These are phyloP conservation scores for Mylabris sibirica DNA, from an alignment of 2,888 invertebrate genomes.

Conservation along the genomic window DNA sequence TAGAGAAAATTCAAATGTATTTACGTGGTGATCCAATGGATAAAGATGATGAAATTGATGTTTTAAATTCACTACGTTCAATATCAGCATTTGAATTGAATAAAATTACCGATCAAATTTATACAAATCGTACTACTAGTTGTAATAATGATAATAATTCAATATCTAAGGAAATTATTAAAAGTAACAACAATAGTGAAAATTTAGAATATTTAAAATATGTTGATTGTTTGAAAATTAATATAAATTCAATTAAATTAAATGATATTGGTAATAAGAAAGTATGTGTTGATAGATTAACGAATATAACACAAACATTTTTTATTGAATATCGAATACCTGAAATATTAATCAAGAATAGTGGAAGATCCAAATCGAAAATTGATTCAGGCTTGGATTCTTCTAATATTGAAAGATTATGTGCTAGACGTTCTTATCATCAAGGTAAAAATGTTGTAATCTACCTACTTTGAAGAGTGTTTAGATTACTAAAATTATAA, in stretches of 20 bases:
- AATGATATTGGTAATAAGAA: slow-evolving; percentile 61
- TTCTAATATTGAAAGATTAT: slow-evolving; percentile 55
- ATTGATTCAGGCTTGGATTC: slow-evolving; percentile 53
- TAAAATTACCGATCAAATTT: slow-evolving; percentile 51
- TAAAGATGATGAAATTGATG: slow-evolving; percentile 56
- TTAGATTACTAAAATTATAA: too few relatives aligned
- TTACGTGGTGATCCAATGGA: slow-evolving; percentile 60
- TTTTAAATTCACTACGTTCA: slow-evolving; percentile 58
- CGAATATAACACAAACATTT: slow-evolving; percentile 54
- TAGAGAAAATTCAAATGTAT: slow-evolving; percentile 52
- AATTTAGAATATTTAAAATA: slow-evolving; percentile 47
- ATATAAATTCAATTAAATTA: slow-evolving; percentile 59
- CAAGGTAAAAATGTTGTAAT: slow-evolving; percentile 60
- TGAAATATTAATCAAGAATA: slow-evolving; percentile 49
- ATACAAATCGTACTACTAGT: slow-evolving; percentile 39
- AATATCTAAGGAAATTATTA: slow-evolving; percentile 33
- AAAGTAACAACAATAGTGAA: slow-evolving; percentile 22
- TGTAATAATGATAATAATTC: slow-evolving; percentile 30
- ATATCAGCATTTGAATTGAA: slow-evolving; percentile 58
- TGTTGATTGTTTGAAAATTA: slow-evolving; percentile 61
- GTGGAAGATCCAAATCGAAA: slow-evolving; percentile 52
- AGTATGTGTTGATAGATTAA: slow-evolving; percentile 49
- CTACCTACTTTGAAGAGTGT: too few relatives aligned
- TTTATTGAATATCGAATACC: slow-evolving; percentile 62
- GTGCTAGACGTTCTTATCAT: slow-evolving; percentile 58